Conservation (phyloP, 2,888 invertebrate species). For the Sceliomorpha sp. region DNA sequence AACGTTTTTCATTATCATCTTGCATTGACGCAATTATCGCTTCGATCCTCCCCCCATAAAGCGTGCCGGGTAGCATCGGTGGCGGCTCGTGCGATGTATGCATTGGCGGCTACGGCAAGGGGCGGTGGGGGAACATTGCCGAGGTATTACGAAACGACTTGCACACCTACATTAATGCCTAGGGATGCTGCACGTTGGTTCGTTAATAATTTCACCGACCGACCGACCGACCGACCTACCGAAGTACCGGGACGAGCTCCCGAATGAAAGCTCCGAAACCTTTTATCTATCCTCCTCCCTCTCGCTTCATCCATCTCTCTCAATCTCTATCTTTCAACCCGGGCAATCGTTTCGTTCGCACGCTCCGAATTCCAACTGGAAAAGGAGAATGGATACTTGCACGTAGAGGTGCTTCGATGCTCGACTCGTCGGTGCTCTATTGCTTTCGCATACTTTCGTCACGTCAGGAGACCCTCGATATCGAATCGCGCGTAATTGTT, state of each 20-base stretch:
- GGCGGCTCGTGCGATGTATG: not conserved
- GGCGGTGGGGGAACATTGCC: not conserved
- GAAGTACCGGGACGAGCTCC: no score
- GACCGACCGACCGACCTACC: conserved; percentile 6
- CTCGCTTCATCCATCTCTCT: conserved; percentile 7
- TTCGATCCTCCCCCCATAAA: not conserved
- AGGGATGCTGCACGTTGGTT: conserved; percentile 20
- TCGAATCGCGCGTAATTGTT: conserved; percentile 33
- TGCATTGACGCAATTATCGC: conserved; percentile 6
- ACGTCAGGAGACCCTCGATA: conserved; percentile 26
- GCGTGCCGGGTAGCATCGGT: no score
- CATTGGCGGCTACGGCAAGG: not conserved
- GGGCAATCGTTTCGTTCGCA: conserved; percentile 20
- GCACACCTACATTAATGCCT: conserved; percentile 9
- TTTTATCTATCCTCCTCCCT: conserved; percentile 15
- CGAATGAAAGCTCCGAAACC: conserved; percentile 11
- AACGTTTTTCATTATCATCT: not conserved
- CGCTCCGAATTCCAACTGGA: conserved; percentile 36
- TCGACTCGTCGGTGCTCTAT: conserved; percentile 29
- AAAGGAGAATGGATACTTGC: conserved; percentile 30
- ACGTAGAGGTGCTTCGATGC: conserved; percentile 16
- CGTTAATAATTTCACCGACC: conserved; percentile 24
- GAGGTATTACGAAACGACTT: conserved; percentile 4
- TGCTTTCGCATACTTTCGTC: conserved; percentile 32
- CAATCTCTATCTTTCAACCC: conserved; percentile 6